A percentile compares a stretch with the other conserved stretches of the same genome.
These are phyloP conservation scores for Apeira syringaria DNA, from an alignment of 2,888 invertebrate genomes.

Conservation along the genomic window DNA sequence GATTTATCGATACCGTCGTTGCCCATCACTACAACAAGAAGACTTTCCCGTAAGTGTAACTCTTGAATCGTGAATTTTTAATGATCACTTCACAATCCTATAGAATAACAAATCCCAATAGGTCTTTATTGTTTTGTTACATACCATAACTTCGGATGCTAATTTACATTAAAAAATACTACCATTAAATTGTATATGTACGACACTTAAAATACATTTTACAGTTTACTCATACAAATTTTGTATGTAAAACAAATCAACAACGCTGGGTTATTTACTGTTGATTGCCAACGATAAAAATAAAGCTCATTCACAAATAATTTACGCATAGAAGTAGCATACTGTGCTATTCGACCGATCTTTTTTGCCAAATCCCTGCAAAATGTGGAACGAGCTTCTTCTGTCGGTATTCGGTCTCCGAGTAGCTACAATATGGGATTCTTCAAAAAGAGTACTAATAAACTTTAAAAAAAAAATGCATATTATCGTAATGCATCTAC, in stretches of 20 bases:
- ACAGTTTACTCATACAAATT: neutral
- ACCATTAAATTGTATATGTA: neutral
- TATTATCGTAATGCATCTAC: too few species aligned
- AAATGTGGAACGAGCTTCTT: too few species aligned
- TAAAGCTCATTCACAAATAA: too few species aligned
- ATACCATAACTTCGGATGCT: conserved; percentile 14
- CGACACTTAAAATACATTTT: neutral
- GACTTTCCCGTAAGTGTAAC: conserved; percentile 54
- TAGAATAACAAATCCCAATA: conserved; percentile 38
- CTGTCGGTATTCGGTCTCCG: too few species aligned
- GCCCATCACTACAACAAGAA: conserved; percentile 24
- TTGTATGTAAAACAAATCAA: neutral
- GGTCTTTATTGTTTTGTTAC: conserved; percentile 33
- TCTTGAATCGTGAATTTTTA: conserved; percentile 60
- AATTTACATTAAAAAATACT: conserved; percentile 6
- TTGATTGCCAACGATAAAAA: conserved; percentile 65
- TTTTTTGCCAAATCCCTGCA: too few species aligned
- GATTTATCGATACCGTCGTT: conserved; percentile 9
- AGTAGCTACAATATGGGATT: too few species aligned
- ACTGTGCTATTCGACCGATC: too few species aligned
- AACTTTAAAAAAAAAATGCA: too few species aligned
- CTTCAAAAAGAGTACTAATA: too few species aligned
- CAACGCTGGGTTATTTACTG: conserved; percentile 55
- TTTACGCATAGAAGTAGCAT: too few species aligned
- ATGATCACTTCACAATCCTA: conserved; percentile 58